Evolutionary conservation across 1,140 invertebrate species (phyloP), one percentile per base, ranked within the genome.

Genomic region (Coelopa frigida): DNA sequence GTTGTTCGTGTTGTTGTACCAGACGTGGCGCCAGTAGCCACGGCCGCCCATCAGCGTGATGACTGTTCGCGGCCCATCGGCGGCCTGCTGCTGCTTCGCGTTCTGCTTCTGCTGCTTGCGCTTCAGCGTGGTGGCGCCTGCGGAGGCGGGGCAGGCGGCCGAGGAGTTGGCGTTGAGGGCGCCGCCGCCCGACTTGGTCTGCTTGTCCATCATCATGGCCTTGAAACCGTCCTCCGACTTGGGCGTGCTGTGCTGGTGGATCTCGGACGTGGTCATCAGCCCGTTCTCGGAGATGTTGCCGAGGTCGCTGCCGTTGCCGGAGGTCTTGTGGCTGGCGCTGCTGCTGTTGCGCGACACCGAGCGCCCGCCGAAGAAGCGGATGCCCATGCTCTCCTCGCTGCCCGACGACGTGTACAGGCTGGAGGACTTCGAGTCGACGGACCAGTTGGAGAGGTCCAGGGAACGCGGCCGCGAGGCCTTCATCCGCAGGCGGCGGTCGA

Each of bases 11-110:
- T 74, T 74, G 0, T 70, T 73, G 56, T 78, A 78, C 51, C 80
- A 81, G 3, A 79, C 77, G 55, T 86, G 84, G 23, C 83, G 71
- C 80, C 84, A 88, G 57, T 94, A 94, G 3, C 89, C 90, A 7
- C 87, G 75, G 5, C 89, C 90, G 5, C 89, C 90, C 73, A 89
- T 88, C 11, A 94, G 63, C 0, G 88, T 89, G 4, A 94, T 78
- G 21, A 93, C 81, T 0, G 89, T 93, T 48, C 85, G 71, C 17
- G 81, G 78, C 2, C 77, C 75, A 21, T 67, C 63, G 18, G 60
- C 61, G 12, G 45, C 61, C 38, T 50, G 53, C 35, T 59, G 57
- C 35, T 59, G 59, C 44, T 59, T 51, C 43, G 62, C 58, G 46
- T 65, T 58, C 45, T 58, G 65, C 10, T 43, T 50, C 41, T 51